Conservation (phyloP, 2,888 invertebrate genomes). For the Furcula furcula region DNA sequence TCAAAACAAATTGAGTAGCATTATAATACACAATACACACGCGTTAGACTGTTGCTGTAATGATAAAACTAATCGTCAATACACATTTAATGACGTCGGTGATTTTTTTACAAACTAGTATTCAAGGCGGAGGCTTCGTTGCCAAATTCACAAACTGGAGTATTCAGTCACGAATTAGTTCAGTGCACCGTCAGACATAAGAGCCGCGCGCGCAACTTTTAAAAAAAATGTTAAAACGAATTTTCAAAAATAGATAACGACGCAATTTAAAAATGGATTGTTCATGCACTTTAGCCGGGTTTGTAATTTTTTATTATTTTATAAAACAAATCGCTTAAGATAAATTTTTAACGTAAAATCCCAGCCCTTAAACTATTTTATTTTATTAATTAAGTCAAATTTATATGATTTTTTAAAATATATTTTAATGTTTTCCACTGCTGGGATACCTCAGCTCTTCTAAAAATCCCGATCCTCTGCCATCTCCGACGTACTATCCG, state of each 20-base stretch:
- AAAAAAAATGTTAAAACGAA: constrained; percentile 8
- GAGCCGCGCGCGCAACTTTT: constrained; percentile 35
- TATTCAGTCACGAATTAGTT: constrained; percentile 33
- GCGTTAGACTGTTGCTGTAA: constrained; percentile 15
- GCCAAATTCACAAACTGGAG: constrained; percentile 31
- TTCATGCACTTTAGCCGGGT: constrained; percentile 9
- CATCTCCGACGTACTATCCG: too few species aligned
- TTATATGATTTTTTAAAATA: too few species aligned
- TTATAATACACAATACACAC: constrained; percentile 6
- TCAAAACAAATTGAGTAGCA: constrained; percentile 11
- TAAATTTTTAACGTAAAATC: too few species aligned
- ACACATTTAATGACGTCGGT: constrained; percentile 8
- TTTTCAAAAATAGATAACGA: constrained; percentile 17
- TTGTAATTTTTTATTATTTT: constrained; percentile 17
- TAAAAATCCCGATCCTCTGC: too few species aligned
- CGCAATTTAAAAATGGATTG: constrained; percentile 8
- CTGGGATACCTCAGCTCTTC: too few species aligned
- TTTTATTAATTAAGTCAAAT: background rate
- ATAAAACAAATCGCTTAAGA: too few species aligned
- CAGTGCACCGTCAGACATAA: constrained; percentile 35
- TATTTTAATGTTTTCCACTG: too few species aligned
- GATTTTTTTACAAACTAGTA: constrained; percentile 14
- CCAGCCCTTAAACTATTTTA: background rate
- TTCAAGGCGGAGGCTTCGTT: constrained; percentile 40
- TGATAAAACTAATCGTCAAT: constrained; percentile 13